These are phyloP conservation scores for Planococcus citri DNA, from an alignment of 1,140 invertebrate genomes.

Conservation along the genomic window DNA sequence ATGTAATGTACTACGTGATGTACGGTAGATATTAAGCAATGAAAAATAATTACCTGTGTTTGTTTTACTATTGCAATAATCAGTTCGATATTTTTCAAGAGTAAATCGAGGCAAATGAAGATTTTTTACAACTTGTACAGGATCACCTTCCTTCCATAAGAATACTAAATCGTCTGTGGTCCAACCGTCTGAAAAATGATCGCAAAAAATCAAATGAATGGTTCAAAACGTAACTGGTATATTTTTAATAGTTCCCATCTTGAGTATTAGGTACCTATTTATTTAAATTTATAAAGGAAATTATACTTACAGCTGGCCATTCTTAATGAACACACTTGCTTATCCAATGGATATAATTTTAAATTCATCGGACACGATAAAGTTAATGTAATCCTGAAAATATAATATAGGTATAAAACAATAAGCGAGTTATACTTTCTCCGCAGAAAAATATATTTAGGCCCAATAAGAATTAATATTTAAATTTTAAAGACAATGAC, in stretches of 20 bases:
- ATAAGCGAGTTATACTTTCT: neutral
- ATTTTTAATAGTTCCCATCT: neutral
- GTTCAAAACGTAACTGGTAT: neutral
- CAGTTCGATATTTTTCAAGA: slow-evolving; percentile 78
- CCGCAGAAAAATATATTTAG: too few species aligned
- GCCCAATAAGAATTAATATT: too few species aligned
- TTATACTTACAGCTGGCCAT: slow-evolving; percentile 88
- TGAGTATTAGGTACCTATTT: too few species aligned
- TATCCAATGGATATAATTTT: slow-evolving; percentile 86
- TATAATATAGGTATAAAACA: too few species aligned
- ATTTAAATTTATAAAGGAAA: too few species aligned
- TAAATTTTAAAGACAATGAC: neutral
- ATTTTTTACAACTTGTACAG: slow-evolving; percentile 87
- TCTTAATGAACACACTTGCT: slow-evolving; percentile 78
- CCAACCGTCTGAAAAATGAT: slow-evolving; percentile 63
- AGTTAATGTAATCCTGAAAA: slow-evolving; percentile 73
- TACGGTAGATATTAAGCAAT: too few species aligned
- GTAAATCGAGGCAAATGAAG: slow-evolving; percentile 86
- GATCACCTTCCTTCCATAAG: slow-evolving; percentile 84
- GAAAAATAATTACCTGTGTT: slow-evolving; percentile 87
- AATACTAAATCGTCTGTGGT: slow-evolving; percentile 89
- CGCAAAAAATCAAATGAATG: neutral
- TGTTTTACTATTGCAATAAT: slow-evolving; percentile 90
- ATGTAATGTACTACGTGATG: too few species aligned
- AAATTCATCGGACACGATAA: slow-evolving; percentile 92